phyloP scores from a whole-genome alignment of 2,797 vertebrate genomes.

The Cynopterus sphinx region DNA sequence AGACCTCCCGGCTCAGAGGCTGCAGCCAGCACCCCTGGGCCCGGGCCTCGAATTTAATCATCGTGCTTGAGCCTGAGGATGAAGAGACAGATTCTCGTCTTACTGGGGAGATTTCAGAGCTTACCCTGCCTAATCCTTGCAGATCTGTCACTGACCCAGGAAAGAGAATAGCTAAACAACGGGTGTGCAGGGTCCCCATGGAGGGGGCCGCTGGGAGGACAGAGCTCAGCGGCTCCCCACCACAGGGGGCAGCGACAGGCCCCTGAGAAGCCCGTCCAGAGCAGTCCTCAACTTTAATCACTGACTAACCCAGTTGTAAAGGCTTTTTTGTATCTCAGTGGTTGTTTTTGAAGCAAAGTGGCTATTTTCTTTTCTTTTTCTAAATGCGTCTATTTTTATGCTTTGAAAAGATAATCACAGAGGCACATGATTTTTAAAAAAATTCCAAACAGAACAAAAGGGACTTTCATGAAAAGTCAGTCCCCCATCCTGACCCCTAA shows the following conservation, averaged over 20 bases:
- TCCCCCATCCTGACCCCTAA: too few relatives aligned
- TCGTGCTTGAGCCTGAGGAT: slow-evolving; percentile 73
- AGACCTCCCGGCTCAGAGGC: slow-evolving; percentile 74
- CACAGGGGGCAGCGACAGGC: accelerated
- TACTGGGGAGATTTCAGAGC: slow-evolving; percentile 84
- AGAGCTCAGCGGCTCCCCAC: too few relatives aligned
- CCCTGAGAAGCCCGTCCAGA: neutral
- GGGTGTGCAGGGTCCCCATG: neutral
- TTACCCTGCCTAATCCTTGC: slow-evolving; percentile 81
- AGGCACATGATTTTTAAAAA: neutral
- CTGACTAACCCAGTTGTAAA: slow-evolving; percentile 39
- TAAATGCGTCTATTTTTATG: slow-evolving; percentile 22
- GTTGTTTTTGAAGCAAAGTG: neutral
- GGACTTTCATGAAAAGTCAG: neutral
- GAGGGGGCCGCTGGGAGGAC: neutral
- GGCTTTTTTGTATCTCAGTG: neutral
- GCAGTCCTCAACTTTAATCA: slow-evolving; percentile 19
- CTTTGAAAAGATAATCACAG: slow-evolving; percentile 54
- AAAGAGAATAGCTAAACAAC: slow-evolving; percentile 72
- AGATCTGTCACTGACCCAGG: slow-evolving; percentile 84
- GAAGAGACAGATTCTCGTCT: slow-evolving; percentile 80
- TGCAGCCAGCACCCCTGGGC: neutral
- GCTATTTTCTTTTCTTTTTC: slow-evolving; percentile 29
- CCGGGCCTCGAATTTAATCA: slow-evolving; percentile 76
- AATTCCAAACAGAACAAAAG: slow-evolving; percentile 1